Base-by-base conservation (phyloP, 2,888 invertebrate genomes). In the Troides aeacus region DNA sequence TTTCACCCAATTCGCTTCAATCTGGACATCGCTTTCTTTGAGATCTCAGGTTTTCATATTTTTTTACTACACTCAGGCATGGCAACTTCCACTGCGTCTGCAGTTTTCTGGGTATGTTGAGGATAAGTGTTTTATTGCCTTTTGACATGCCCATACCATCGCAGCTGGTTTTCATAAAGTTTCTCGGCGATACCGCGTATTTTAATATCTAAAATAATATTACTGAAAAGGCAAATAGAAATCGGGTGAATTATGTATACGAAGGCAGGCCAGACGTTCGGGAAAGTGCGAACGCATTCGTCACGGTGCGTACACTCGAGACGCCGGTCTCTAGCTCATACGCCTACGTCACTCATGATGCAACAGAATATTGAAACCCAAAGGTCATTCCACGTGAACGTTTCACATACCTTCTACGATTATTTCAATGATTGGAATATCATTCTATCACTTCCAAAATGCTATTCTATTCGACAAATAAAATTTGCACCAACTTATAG, bases 241-340 rank as follows among this genome's bases (percentile, higher is more conserved):
- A 80, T 74, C 70, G 68, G 64, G 59, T 65, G 62, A 56, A 63
- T 50, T 17, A 73, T 76, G 72, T 74, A 74, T 72, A 75, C 67
- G 17, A 24, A 64, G 70, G 75, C 67, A 74, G 73, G 79, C 67
- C 80, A 86, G 83, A 84, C 78, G 79, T 80, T 87, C 86, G 85
- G 84, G 87, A 89, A 88, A 89, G 85, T 88, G 80, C 80, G 75
- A 77, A 81, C 74, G 79, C 82, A 80, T 83, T 81, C 85, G 87
- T 87, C 85, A 86, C 84, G 87, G 85, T 83, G 80, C 81, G 79
- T 78, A 73, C 76, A 78, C 77, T 74, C 74, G 76, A 84, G 85
- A 85, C 86, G 81, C 84, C 84, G 83, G 88, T 88, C 86, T 85
- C 78, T 77, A 81, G 42, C 50, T 63, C 21, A 85, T 87, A 82